These are phyloP conservation scores for Leucosticte australis DNA, from an alignment of 2,113 vertebrate genomes.

Conservation along the genomic window DNA sequence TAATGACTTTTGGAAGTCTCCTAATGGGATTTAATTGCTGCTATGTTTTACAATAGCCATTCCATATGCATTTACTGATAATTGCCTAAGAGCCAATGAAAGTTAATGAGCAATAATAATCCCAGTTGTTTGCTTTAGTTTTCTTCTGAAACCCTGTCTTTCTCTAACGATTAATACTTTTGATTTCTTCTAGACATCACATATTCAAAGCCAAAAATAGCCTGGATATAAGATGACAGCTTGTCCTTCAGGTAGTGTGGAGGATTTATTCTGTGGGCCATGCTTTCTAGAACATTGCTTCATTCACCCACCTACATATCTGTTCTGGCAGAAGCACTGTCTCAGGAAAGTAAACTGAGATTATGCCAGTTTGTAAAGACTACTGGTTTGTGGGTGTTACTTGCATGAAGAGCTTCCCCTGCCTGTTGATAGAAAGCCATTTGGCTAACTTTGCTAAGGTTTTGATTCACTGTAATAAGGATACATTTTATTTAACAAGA, in stretches of 20 bases:
- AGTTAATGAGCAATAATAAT: background rate
- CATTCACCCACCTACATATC: background rate
- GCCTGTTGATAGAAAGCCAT: background rate
- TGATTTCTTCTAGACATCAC: background rate
- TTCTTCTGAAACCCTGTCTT: background rate
- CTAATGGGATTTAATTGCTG: background rate
- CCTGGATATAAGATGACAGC: background rate
- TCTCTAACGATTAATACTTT: background rate
- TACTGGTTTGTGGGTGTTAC: background rate
- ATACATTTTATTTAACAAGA: background rate
- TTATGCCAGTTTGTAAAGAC: constrained; percentile 12
- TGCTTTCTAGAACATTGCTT: constrained; percentile 31
- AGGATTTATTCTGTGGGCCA: background rate
- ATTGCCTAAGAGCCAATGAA: background rate
- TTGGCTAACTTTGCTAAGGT: background rate
- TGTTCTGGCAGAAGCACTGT: background rate
- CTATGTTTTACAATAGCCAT: background rate
- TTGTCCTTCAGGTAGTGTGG: background rate
- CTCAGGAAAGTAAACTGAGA: constrained; percentile 6
- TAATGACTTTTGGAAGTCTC: background rate
- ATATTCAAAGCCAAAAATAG: constrained; percentile 2
- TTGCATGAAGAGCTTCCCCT: background rate
- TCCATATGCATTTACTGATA: background rate
- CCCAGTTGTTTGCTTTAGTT: background rate
- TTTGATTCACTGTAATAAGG: background rate